These are phyloP conservation scores for Scaptodrosophila lebanonensis DNA, from an alignment of 1,140 invertebrate genomes.

Conservation along the genomic window DNA sequence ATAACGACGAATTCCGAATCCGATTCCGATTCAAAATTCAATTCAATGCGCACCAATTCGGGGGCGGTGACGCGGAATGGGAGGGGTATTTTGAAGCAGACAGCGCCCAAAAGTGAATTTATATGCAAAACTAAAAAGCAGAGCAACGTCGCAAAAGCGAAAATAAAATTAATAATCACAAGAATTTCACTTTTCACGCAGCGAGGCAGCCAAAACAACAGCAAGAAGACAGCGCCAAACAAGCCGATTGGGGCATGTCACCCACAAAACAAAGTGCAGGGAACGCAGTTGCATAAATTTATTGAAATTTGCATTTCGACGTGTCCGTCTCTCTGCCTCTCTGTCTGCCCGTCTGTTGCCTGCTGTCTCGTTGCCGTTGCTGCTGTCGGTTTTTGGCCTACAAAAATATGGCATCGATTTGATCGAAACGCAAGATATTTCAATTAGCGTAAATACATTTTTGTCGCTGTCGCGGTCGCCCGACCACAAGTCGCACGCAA, in stretches of 20 bases:
- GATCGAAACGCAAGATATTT: constrained; percentile 73
- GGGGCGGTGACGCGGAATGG: too few relatives aligned
- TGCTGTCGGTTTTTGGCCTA: constrained; percentile 46
- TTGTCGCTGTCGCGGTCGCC: constrained; percentile 50
- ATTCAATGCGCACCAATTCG: constrained; percentile 43
- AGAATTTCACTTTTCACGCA: constrained; percentile 74
- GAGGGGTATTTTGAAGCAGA: too few relatives aligned
- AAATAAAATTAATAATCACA: constrained; percentile 75
- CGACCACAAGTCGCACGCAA: neutral
- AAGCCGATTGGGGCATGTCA: constrained; percentile 50
- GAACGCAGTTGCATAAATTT: constrained; percentile 70
- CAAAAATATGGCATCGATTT: constrained; percentile 74
- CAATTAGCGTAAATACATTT: constrained; percentile 76
- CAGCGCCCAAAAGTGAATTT: constrained; percentile 47
- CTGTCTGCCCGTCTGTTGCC: constrained; percentile 25
- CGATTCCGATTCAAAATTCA: too few relatives aligned
- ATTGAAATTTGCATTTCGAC: constrained; percentile 74
- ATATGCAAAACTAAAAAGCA: constrained; percentile 61
- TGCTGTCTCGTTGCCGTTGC: constrained; percentile 17
- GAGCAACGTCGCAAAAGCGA: constrained; percentile 58
- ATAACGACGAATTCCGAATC: too few relatives aligned
- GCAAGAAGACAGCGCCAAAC: constrained; percentile 8
- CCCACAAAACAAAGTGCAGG: constrained; percentile 56
- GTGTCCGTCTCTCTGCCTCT: constrained; percentile 24
- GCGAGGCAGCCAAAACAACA: constrained; percentile 31